Base-by-base conservation (phyloP, 2,888 invertebrate species). In the Drosophila meridiana region DNA sequence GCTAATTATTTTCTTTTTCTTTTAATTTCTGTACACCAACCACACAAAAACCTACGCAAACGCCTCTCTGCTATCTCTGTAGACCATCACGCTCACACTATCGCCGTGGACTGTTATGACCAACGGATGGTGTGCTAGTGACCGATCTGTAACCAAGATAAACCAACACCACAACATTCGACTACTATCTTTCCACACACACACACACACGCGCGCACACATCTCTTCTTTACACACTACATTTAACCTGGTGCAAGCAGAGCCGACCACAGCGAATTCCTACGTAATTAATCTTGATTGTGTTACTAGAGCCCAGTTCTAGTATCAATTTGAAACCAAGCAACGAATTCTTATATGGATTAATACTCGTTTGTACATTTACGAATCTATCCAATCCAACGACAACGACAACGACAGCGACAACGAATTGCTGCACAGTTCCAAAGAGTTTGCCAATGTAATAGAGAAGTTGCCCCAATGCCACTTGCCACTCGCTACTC, bases 31-130 rank as follows among this genome's bases (percentile, higher is more conserved):
- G 78, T 80, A 80, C 87, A 87, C 78, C 78, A 59, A 69, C 52
- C 38, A 66, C 56, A 52, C 9, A 52, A 48, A 48, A 70, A 58
- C 26, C 32, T 57, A 64, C 67, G 56, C 62, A 50, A 43, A 47
- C 38, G 47, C 47, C 48, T 48, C n/a, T 66, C 40, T 69, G 50
- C 63, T 68, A 78, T 81, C 70, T 80, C 72, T 81, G 85, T 86
- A 92, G 93, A 91, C 93, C 92, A 90, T 92, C 93, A 82, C 91
- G 92, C 81, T 93, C 92, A 86, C 91, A 91, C 81, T 92, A 90
- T 84, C 92, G 92, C 79, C 90, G 92, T 87, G 92, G 92, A 87
- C 91, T 92, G 77, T 92, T 93, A 82, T 93, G 92, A 93, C 93
- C 90, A 82, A 77, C 73, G 87, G 91, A 82, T 59, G 92, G 84